Evolutionary conservation across 2,113 vertebrate genomes (phyloP).

Genomic region (Acanthochromis polyacanthus): DNA sequence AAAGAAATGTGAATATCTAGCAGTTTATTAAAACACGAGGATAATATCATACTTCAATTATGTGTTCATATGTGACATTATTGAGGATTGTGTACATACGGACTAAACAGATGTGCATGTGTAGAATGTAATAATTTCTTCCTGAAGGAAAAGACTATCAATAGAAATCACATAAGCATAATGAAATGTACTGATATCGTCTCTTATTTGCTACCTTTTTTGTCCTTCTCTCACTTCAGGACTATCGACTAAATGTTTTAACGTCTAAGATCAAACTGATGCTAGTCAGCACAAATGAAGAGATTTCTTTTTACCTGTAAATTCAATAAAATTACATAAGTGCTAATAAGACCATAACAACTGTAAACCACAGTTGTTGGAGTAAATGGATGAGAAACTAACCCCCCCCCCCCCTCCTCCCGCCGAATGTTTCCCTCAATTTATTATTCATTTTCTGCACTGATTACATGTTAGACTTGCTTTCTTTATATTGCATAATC

Average conservation of each 20-base stretch:
- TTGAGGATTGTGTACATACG: not conserved
- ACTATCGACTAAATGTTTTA: not conserved
- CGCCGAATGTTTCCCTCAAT: slow-evolving; percentile 22
- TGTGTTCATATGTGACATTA: not conserved
- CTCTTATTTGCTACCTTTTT: not conserved
- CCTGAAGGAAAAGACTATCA: not conserved
- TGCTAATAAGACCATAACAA: not conserved
- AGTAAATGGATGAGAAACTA: slow-evolving; percentile 20
- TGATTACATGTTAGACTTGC: not conserved
- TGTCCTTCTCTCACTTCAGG: not conserved
- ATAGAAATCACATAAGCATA: not conserved
- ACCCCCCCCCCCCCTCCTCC: not conserved
- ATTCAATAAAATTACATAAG: not conserved
- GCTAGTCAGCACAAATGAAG: not conserved
- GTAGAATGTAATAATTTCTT: too few relatives aligned
- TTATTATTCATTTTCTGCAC: slow-evolving; percentile 51
- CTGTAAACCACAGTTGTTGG: not conserved
- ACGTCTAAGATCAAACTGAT: not conserved
- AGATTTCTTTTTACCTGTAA: not conserved
- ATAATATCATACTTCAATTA: not conserved
- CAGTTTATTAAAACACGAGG: not conserved
- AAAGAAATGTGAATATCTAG: not conserved
- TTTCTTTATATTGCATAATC: slow-evolving; percentile 47
- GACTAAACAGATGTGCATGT: not conserved
- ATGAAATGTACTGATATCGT: too few relatives aligned